Evolutionary conservation across 2,797 vertebrate species (phyloP).

Genomic region (Notamacropus eugenii): DNA sequence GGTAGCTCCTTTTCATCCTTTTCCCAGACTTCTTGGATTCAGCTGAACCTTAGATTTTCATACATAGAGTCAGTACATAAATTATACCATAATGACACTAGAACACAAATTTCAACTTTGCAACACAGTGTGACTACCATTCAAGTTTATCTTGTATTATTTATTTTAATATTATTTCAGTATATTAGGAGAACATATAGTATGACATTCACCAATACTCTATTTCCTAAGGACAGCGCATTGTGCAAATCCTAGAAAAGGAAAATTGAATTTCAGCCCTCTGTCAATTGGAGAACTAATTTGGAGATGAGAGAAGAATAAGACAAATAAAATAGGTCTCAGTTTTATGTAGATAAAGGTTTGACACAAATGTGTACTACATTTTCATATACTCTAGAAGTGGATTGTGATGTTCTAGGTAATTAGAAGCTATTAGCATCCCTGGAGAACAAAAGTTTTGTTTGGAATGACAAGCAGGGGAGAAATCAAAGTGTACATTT

Average conservation of each 20-base stretch:
- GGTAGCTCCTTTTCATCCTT: background rate
- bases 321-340: background rate
- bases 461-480: slow-evolving; percentile 15
- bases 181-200: background rate
- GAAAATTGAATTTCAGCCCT: background rate
- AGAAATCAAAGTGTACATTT: slow-evolving; percentile 33
- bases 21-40: background rate
- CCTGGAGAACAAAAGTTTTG: background rate
- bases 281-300: background rate
- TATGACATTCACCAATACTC: background rate
- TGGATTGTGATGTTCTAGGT: background rate
- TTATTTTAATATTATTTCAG: background rate
- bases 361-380: background rate
- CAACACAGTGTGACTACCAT: background rate
- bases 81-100: background rate
- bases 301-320: background rate
- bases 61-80: background rate
- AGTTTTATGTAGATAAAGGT: background rate
- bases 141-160: background rate
- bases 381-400: background rate
- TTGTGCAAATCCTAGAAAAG: background rate
- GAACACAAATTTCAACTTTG: background rate
- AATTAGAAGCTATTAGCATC: background rate
- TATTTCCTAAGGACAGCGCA: background rate
- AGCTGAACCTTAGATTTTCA: background rate